phyloP scores from a whole-genome alignment of 2,888 invertebrate genomes.

The Athalia cordata region DNA sequence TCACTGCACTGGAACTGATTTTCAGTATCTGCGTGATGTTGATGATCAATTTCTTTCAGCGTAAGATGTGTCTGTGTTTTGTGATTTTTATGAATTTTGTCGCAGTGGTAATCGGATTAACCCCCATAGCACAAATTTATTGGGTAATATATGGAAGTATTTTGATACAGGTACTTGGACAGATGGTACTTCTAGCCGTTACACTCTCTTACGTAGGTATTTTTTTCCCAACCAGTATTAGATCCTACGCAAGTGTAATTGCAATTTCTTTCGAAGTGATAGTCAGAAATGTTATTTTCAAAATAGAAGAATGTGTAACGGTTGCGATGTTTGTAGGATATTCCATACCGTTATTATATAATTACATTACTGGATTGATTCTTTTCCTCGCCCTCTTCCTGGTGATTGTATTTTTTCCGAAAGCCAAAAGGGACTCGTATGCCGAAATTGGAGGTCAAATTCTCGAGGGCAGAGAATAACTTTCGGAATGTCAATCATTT shows the following conservation, averaged over 20 bases:
- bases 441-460: too few relatives aligned
- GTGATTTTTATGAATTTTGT: not conserved
- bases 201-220: not conserved
- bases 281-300: not conserved
- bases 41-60: not conserved
- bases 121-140: not conserved
- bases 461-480: too few relatives aligned
- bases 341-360: too few relatives aligned
- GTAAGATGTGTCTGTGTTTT: not conserved
- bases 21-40: conserved; percentile 3
- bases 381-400: too few relatives aligned
- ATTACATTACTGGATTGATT: too few relatives aligned
- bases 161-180: not conserved
- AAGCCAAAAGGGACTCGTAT: too few relatives aligned
- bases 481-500: too few relatives aligned
- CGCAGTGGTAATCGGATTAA: not conserved
- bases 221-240: not conserved
- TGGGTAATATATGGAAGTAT: not conserved
- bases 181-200: not conserved
- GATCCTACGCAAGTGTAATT: not conserved
- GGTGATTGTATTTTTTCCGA: too few relatives aligned
- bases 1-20: not conserved
- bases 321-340: not conserved
- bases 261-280: not conserved
- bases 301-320: not conserved